phyloP scores from a whole-genome alignment of 2,888 invertebrate species.

The Cataglyphis livida region DNA sequence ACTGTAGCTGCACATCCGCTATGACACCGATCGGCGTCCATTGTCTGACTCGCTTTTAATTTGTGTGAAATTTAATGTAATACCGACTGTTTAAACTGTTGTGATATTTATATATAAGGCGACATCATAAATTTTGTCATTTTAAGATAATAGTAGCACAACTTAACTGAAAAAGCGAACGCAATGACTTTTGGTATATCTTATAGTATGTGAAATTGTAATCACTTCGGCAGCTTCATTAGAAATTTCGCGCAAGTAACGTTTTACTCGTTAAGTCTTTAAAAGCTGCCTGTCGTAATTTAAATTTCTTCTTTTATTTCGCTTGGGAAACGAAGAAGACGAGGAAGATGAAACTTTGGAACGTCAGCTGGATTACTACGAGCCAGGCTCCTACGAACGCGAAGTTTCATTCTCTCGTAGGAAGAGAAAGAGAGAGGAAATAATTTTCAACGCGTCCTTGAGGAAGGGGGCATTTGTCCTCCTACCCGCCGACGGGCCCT shows the following conservation, averaged over 20 bases:
- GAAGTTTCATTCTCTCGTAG: conserved; percentile 63
- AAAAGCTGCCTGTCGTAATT: conserved; percentile 43
- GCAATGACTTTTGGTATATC: background rate
- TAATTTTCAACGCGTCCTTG: conserved; percentile 70
- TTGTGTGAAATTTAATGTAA: background rate
- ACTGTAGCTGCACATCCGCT: conserved; percentile 63
- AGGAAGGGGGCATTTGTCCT: conserved; percentile 75
- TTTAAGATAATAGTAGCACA: background rate
- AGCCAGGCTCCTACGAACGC: conserved; percentile 34
- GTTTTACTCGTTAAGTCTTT: conserved; percentile 40
- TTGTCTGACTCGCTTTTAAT: conserved; percentile 34
- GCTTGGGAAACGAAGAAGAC: conserved; percentile 34
- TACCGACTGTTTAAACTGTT: background rate
- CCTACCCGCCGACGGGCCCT: conserved; percentile 75
- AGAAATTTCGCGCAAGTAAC: conserved; percentile 20
- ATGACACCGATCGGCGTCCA: conserved; percentile 43
- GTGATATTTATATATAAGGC: background rate
- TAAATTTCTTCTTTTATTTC: conserved; percentile 44
- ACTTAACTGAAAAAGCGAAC: background rate
- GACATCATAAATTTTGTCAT: background rate
- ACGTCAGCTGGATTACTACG: conserved; percentile 44
- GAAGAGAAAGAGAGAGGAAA: conserved; percentile 64
- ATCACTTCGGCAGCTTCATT: conserved; percentile 21
- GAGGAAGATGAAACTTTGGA: conserved; percentile 27
- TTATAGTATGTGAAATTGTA: background rate